Evolutionary conservation across 53 echinoderm and acorn worm genomes (phyloP), one percentile per base, ranked within the genome.

Genomic region (Pentamera pediparva): DNA sequence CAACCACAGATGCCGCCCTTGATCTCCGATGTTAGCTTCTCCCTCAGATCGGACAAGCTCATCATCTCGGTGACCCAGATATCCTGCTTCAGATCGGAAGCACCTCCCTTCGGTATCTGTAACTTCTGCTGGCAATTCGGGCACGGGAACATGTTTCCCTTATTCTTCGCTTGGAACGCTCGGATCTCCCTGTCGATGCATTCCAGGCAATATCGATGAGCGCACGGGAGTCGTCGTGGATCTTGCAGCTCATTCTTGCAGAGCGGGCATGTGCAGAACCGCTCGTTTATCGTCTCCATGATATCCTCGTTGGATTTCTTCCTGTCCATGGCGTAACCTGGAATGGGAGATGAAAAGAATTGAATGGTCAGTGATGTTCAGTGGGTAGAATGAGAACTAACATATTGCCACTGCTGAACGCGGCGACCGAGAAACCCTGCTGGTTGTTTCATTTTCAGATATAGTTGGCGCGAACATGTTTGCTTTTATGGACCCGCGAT

Each of bases 151-250:
- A 38, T 24, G 4, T 67, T 40, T 20, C 67, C 67, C 30, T 41
- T 37, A 15, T 43, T 26, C 30, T 67, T 67, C 6, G 67, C 26
- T 37, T 67, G 67, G 27, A 24, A 67, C n/a, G 9, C 41, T 22
- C 41, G 26, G 25, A 67, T 39, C 11, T 40, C 67, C 38, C 30
- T 36, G 15, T 67, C 67, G 67, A 67, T 40, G 27, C 67, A 67
- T 21, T 67, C 39, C 27, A 67, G 29, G 45, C 67, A 67, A 30
- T 24, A 67, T 38, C 67, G 67, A 29, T 67, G 67, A 31, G 67
- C 67, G 29, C 67, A 67, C 8, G 67, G 67, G 2, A 67, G 67
- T 43, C 67, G 37, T 39, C 67, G 43, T 0, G 67, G 43, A 67
- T 67, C 67, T 13, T 37, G 22, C 41, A 67, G 13, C 39, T 40